Conservation (phyloP, 2,113 vertebrate species). For the Urocynchramus pylzowi region DNA sequence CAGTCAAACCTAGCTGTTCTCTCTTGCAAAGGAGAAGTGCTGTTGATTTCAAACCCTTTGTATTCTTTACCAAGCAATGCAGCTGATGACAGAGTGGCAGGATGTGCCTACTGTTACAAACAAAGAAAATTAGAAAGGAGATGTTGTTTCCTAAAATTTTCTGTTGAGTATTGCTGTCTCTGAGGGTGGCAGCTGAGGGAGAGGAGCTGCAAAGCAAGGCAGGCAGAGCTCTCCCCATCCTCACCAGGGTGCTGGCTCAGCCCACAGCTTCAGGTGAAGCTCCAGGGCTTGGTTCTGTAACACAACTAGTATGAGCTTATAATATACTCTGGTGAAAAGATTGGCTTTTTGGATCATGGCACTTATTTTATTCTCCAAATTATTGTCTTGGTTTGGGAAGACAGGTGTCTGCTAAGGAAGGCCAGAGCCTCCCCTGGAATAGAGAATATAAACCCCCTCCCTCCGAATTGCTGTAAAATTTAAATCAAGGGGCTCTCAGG, state of each 20-base stretch:
- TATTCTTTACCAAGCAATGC: not conserved
- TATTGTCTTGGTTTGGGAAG: too few relatives aligned
- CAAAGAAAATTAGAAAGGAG: not conserved
- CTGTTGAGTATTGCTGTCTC: fast-evolving
- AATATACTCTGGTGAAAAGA: not conserved
- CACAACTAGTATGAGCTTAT: not conserved
- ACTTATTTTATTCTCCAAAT: not conserved
- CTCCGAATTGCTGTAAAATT: too few relatives aligned
- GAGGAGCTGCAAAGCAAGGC: not conserved
- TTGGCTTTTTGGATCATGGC: not conserved
- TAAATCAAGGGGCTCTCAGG: too few relatives aligned
- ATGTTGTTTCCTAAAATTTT: not conserved
- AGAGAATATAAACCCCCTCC: too few relatives aligned
- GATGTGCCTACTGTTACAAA: not conserved
- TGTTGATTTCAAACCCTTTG: not conserved
- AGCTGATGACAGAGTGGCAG: not conserved
- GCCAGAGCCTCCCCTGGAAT: too few relatives aligned
- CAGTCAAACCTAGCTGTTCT: not conserved
- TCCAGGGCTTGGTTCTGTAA: not conserved
- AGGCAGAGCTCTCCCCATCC: not conserved
- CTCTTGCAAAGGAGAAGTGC: not conserved
- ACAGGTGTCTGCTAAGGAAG: too few relatives aligned
- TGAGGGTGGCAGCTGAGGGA: not conserved
- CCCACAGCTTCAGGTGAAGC: not conserved
- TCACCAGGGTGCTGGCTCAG: not conserved